A percentile compares a stretch with the other conserved stretches of the same genome.
Evolutionary conservation across 2,888 invertebrate genomes (phyloP).

Genomic region (Amblyjoppa proteus): DNA sequence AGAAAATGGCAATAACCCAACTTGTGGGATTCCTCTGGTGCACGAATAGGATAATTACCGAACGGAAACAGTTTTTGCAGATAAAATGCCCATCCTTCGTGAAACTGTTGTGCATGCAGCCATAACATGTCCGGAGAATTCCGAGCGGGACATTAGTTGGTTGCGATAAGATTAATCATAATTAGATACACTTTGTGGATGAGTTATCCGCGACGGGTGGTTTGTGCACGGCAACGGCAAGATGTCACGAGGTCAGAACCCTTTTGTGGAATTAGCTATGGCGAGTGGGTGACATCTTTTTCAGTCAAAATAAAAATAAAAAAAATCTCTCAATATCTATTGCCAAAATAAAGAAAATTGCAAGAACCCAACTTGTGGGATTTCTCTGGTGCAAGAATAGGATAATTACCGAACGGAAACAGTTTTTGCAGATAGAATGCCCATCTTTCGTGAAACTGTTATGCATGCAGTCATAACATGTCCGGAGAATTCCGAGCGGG

Average conservation of each 20-base stretch:
- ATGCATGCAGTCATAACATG: neutral
- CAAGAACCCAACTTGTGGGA: neutral
- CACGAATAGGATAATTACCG: neutral
- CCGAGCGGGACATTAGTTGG: neutral
- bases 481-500: neutral
- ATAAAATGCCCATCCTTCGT: neutral
- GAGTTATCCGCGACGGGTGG: slow-evolving; percentile 7
- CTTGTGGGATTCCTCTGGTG: neutral
- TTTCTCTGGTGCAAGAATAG: neutral
- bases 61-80: neutral
- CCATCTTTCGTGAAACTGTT: neutral
- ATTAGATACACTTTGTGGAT: slow-evolving; percentile 41
- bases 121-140: neutral
- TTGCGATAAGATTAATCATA: slow-evolving; percentile 34
- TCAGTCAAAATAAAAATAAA: no score
- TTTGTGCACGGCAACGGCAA: neutral
- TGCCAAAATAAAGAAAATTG: neutral
- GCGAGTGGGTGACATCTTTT: neutral
- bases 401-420: neutral
- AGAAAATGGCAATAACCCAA: neutral
- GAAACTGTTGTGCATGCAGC: neutral
- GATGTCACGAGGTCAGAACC: slow-evolving; percentile 35
- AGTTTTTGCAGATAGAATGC: neutral
- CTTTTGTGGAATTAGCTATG: slow-evolving; percentile 55
- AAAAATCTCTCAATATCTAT: no score